Evolutionary conservation across 1,140 invertebrate species (phyloP), one percentile per base, ranked within the genome.

Genomic region (Heliconius congener): DNA sequence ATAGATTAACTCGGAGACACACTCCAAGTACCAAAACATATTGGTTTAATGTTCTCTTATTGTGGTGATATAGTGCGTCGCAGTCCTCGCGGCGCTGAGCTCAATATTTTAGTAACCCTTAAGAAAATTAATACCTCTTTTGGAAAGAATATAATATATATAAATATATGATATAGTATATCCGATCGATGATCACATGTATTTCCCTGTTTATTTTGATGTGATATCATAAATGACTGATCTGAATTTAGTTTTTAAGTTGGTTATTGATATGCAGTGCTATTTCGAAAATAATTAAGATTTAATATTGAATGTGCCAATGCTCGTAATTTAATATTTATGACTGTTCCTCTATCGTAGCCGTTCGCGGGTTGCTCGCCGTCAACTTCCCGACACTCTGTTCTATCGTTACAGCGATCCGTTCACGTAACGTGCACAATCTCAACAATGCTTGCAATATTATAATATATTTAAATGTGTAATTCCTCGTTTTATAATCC

Each of bases 181-280:
- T 92, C 88, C 91, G 91, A 92, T 89, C 89, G 86, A 90, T 93
- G 87, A 94, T 93, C 91, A 93, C 90, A 71, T 94, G 91, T 94
- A 94, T 94, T 94, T 93, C 93, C 94, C 93, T 92, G 91, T 94
- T 95, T 93, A 94, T 94, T 95, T 95, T 94, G 93, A 95, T 95
- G 94, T 95, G 94, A 95, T 95, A 95, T 95, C 94, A 94, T 95
- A 94, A 94, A 95, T 93, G 94, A 95, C 94, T 95, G 94, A 95
- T 95, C 94, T 95, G 94, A 94, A 95, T 94, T 95, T 95, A 95
- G 94, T 95, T 95, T 95, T 94, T 95, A 95, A 95, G 94, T 95
- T 95, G 94, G 88, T 95, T 95, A 94, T 93, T 92, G 90, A 93
- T 94, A 92, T 89, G 93, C 94, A 95, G 93, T 95, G 93, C 93